Percentiles rank a stretch among this genome's conserved stretches.
Conservation (phyloP, 2,888 invertebrate species). For the Machimus rusticus region DNA sequence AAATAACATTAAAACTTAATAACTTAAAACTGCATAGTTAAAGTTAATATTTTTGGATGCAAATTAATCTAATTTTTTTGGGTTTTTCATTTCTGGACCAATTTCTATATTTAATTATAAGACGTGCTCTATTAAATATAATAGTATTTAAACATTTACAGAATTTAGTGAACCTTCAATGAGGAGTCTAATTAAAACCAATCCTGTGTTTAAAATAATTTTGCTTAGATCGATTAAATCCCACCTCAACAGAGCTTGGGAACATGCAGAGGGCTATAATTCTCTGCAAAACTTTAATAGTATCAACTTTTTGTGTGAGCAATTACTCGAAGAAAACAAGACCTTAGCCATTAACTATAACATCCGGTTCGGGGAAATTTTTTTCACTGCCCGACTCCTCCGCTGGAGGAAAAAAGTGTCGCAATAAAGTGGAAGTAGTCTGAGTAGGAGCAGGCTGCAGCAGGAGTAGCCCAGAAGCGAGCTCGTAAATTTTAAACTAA, state of each 20-base stretch:
- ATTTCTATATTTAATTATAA: too few relatives aligned
- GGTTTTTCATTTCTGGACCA: too few relatives aligned
- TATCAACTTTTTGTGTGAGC: neutral
- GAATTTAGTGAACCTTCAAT: too few relatives aligned
- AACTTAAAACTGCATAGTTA: too few relatives aligned
- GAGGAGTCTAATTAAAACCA: neutral
- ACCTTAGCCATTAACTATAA: neutral
- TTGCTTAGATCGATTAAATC: neutral
- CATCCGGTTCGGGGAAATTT: neutral
- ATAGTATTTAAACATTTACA: too few relatives aligned
- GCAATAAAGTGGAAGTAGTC: neutral
- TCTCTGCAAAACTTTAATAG: neutral
- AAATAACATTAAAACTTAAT: too few relatives aligned
- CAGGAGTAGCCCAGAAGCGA: neutral
- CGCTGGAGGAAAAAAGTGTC: neutral
- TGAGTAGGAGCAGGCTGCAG: neutral
- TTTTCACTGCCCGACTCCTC: neutral
- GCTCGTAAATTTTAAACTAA: conserved; percentile 13
- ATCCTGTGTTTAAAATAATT: neutral
- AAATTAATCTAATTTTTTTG: too few relatives aligned
- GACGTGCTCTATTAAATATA: too few relatives aligned
- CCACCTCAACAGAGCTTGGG: neutral
- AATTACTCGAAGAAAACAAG: neutral
- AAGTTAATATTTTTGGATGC: too few relatives aligned
- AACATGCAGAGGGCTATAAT: neutral